Evolutionary conservation across 2,113 vertebrate species (phyloP).

Genomic region (Odobenus rosmarus): DNA sequence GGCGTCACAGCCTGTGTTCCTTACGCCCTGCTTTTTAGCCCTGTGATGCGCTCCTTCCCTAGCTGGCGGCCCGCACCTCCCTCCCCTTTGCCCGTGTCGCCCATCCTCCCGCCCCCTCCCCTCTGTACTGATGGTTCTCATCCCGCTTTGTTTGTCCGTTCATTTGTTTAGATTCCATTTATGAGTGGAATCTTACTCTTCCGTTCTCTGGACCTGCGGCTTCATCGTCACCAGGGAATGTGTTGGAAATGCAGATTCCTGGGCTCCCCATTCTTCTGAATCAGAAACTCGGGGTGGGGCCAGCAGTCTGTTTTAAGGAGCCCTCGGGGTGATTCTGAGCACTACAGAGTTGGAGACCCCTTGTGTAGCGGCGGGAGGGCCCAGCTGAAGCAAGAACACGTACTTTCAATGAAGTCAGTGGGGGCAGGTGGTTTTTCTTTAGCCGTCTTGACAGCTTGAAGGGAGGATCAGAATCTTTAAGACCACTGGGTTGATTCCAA

Average conservation of each 20-base stretch:
- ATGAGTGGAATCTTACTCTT: not conserved
- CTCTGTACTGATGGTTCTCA: not conserved
- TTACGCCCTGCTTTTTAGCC: not conserved
- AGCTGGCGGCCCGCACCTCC: not conserved
- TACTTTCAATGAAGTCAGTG: not conserved
- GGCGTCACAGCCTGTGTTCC: not conserved
- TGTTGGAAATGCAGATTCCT: not conserved
- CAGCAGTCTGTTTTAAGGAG: not conserved
- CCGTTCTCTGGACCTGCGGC: not conserved
- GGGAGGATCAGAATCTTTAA: not conserved
- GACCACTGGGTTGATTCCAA: not conserved
- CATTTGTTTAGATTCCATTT: not conserved
- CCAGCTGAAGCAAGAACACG: not conserved
- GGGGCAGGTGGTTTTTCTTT: not conserved
- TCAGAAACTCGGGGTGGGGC: not conserved
- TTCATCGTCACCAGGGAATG: not conserved
- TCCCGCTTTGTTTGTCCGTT: not conserved
- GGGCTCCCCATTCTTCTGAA: too few relatives aligned
- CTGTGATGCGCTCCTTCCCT: too few relatives aligned
- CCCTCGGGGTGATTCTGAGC: not conserved
- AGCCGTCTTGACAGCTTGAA: not conserved
- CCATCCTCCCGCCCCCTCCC: not conserved
- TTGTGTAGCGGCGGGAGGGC: not conserved
- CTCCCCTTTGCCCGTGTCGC: not conserved
- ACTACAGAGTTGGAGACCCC: not conserved